Evolutionary conservation across 2,113 vertebrate genomes (phyloP).

Genomic region (Muntiacus reevesi): DNA sequence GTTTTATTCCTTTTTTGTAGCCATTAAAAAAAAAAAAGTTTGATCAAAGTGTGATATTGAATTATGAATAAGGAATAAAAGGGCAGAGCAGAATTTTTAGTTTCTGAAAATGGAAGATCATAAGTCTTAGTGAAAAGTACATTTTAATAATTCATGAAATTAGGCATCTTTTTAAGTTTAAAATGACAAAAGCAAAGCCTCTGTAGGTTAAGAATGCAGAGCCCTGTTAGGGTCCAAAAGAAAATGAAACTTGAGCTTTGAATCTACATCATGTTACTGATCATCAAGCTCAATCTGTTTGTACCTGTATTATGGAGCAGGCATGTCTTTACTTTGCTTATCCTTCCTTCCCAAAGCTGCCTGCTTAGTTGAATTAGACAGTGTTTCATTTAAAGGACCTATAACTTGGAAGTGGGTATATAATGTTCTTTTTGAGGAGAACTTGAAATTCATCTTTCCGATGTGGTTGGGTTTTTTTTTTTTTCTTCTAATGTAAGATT

Average conservation of each 20-base stretch:
- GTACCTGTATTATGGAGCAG: not conserved
- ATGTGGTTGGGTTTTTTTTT: not conserved
- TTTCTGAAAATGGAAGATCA: not conserved
- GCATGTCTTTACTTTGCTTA: not conserved
- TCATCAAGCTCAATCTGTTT: not conserved
- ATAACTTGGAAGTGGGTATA: not conserved
- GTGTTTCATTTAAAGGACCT: not conserved
- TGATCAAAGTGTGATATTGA: not conserved
- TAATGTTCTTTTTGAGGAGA: not conserved
- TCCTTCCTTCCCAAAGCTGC: not conserved
- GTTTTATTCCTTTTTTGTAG: not conserved
- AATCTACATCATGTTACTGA: not conserved
- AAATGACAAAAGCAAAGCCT: conserved; percentile 3
- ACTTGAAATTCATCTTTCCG: not conserved
- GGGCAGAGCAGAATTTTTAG: not conserved
- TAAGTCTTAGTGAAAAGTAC: not conserved
- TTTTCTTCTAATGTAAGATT: conserved; percentile 35
- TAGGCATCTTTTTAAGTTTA: not conserved
- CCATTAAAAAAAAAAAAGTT: not conserved
- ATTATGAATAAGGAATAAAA: not conserved
- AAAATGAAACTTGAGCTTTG: not conserved
- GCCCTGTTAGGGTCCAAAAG: not conserved
- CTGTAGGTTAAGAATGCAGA: not conserved
- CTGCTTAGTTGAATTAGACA: not conserved
- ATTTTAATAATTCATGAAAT: conserved; percentile 16